Conservation (phyloP, 2,888 invertebrate genomes). For the Choreutis nemorana region DNA sequence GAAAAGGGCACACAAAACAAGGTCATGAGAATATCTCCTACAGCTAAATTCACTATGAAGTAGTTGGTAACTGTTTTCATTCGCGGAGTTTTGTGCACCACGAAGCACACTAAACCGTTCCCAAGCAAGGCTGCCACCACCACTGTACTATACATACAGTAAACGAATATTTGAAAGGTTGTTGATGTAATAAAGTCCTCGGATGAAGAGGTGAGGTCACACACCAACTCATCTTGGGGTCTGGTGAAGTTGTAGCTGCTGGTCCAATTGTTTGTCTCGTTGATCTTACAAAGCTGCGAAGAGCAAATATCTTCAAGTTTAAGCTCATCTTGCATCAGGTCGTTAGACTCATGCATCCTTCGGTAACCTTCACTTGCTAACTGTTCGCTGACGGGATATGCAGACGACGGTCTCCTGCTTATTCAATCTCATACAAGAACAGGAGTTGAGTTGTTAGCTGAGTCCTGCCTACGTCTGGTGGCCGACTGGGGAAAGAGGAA, state of each 20-base stretch:
- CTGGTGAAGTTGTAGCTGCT: constrained; percentile 6
- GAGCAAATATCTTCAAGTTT: constrained; percentile 2
- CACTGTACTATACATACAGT: constrained; percentile 69
- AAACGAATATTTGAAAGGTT: constrained; percentile 68
- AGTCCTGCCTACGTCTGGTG: no score
- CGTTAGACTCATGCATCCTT: constrained; percentile 9
- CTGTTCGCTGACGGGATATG: no score
- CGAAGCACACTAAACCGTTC: constrained; percentile 78
- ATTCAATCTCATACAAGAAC: not conserved
- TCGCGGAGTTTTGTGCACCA: constrained; percentile 74
- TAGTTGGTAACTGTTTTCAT: constrained; percentile 87
- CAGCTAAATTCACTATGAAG: constrained; percentile 81
- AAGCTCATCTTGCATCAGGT: constrained; percentile 6
- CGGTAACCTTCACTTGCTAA: constrained; percentile 7
- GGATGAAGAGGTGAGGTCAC: constrained; percentile 9
- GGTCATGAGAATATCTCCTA: constrained; percentile 83
- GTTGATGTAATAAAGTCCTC: constrained; percentile 13
- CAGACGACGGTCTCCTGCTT: constrained; percentile 8
- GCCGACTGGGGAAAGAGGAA: no score
- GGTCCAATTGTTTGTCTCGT: constrained; percentile 4
- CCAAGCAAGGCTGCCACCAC: constrained; percentile 70
- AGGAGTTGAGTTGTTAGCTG: no score
- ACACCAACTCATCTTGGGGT: constrained; percentile 6
- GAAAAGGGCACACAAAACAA: constrained; percentile 84
- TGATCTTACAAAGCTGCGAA: constrained; percentile 4